phyloP scores from a whole-genome alignment of 2,888 invertebrate genomes.

The Amblyjoppa proteus region DNA sequence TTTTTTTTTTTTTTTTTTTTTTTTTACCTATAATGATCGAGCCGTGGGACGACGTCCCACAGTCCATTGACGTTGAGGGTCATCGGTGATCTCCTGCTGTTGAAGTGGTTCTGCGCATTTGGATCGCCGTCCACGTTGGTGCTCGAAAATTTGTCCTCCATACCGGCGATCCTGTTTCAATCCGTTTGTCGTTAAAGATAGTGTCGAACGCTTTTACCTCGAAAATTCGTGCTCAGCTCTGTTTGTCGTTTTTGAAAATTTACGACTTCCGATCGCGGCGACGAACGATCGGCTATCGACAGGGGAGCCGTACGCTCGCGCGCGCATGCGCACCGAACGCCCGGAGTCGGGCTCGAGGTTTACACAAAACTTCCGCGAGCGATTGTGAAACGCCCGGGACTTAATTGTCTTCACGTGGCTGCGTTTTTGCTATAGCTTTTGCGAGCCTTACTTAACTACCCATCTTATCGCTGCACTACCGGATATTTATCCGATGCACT shows the following conservation, averaged over 20 bases:
- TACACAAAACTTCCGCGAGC: conserved; percentile 1
- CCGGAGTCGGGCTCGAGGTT: not conserved
- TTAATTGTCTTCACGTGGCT: conserved; percentile 16
- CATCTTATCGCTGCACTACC: not conserved
- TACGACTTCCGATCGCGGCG: conserved; percentile 1
- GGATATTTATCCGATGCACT: not conserved
- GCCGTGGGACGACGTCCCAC: conserved; percentile 83
- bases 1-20: conserved; percentile 21
- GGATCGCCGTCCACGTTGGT: conserved; percentile 77
- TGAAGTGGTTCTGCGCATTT: conserved; percentile 75
- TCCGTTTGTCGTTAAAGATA: conserved; percentile 12
- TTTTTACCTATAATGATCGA: conserved; percentile 82
- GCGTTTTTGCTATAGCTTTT: conserved; percentile 15
- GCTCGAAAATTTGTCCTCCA: conserved; percentile 78
- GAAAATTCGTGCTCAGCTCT: not conserved
- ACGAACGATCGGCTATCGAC: conserved; percentile 8
- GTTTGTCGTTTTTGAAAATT: conserved; percentile 5
- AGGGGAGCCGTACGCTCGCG: not conserved
- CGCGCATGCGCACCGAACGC: not conserved
- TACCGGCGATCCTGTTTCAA: conserved; percentile 75
- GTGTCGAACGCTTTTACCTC: not conserved
- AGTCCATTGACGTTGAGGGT: conserved; percentile 82
- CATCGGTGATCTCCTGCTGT: conserved; percentile 80
- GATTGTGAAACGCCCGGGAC: conserved; percentile 3
- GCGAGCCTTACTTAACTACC: not conserved